Evolutionary conservation across 2,888 invertebrate genomes (phyloP).

Genomic region (Lasioglossum malachurum): DNA sequence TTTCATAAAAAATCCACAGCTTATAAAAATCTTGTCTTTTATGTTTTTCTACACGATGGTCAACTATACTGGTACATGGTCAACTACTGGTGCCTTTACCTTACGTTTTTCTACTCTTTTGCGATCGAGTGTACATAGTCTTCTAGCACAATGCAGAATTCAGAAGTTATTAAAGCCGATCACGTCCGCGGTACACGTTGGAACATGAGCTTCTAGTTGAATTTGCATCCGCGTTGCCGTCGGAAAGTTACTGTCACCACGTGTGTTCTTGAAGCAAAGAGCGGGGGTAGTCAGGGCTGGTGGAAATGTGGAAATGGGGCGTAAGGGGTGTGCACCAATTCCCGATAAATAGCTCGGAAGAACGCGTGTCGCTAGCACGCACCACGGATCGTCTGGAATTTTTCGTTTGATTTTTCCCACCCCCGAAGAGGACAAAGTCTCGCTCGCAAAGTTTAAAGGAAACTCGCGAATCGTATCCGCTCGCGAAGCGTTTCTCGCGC

Average conservation of each 20-base stretch:
- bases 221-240: background rate
- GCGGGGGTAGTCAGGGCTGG: background rate
- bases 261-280: background rate
- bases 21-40: too few species aligned
- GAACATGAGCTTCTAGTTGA: background rate
- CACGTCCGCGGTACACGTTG: background rate
- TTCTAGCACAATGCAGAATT: background rate
- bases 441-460: constrained; percentile 4
- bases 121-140: background rate
- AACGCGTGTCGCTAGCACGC: constrained; percentile 35
- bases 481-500: background rate
- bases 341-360: constrained; percentile 63
- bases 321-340: constrained; percentile 53
- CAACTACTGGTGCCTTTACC: too few species aligned
- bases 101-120: background rate
- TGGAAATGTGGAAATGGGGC: constrained; percentile 12
- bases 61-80: too few species aligned
- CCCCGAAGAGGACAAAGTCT: constrained; percentile 17
- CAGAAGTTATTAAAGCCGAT: constrained; percentile 5
- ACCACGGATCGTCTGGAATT: constrained; percentile 60
- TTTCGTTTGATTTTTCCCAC: constrained; percentile 59
- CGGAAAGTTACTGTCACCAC: constrained; percentile 16
- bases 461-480: background rate
- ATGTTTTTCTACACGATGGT: too few species aligned
- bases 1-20: too few species aligned